Evolutionary conservation across 1,140 invertebrate genomes (phyloP).

Genomic region (Holotrichia oblita): DNA sequence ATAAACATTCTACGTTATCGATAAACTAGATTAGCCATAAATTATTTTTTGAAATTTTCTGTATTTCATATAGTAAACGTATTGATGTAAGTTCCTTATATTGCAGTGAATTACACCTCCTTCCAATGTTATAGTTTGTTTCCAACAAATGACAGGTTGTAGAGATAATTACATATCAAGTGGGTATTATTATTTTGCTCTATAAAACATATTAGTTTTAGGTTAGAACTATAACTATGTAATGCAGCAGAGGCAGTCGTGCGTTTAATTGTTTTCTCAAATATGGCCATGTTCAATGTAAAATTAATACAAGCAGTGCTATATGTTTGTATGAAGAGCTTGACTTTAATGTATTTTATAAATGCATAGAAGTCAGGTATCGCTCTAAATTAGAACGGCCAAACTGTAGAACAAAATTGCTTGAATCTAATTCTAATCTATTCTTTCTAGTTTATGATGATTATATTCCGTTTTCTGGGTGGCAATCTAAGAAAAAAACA

Average conservation of each 20-base stretch:
- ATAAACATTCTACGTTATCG: neutral
- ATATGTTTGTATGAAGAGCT: no score
- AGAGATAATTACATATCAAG: neutral
- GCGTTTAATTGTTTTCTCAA: neutral
- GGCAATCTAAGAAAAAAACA: no score
- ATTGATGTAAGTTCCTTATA: neutral
- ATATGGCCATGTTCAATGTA: no score
- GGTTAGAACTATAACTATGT: neutral
- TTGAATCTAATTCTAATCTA: no score
- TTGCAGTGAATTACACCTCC: neutral
- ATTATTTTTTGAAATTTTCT: neutral
- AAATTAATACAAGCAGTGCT: no score
- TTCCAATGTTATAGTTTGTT: neutral
- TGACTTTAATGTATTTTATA: no score
- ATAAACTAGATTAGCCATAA: slow-evolving; percentile 5
- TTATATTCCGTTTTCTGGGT: no score
- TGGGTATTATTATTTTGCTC: neutral
- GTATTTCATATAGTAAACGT: neutral
- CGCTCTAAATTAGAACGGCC: no score
- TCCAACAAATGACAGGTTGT: neutral
- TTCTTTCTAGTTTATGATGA: no score
- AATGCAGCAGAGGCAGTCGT: neutral
- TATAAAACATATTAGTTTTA: neutral
- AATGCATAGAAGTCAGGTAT: no score
- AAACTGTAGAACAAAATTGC: no score